phyloP scores from a whole-genome alignment of 2,888 invertebrate species.

The Eristalinus sepulchralis region DNA sequence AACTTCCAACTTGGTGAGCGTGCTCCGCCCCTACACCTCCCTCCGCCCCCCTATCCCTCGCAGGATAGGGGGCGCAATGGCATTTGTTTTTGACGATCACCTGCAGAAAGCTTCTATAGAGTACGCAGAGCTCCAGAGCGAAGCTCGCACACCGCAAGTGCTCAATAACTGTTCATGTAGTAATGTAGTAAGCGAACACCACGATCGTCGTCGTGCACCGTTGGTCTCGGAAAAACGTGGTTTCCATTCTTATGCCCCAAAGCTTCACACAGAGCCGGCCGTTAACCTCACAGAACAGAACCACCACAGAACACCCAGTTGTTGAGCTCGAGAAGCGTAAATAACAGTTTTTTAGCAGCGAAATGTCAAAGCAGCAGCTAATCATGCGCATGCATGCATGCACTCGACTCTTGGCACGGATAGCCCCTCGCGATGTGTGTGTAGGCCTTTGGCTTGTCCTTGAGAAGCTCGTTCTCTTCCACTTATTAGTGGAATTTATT shows the following conservation, averaged over 20 bases:
- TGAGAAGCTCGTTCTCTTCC: conserved; percentile 9
- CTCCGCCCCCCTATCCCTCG: not conserved
- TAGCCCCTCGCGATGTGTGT: not conserved
- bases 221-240: conserved; percentile 14
- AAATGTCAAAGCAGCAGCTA: conserved; percentile 22
- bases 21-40: not conserved
- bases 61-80: not conserved
- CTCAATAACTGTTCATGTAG: conserved; percentile 60
- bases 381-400: conserved; percentile 6
- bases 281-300: conserved; percentile 26
- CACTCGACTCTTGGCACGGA: conserved; percentile 23
- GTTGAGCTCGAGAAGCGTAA: not conserved
- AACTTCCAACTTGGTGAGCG: conserved; percentile 18
- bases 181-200: conserved; percentile 38
- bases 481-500: conserved; percentile 1
- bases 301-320: not conserved
- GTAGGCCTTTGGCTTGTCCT: conserved; percentile 59
- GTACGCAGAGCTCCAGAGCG: no score
- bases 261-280: conserved; percentile 3
- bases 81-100: not conserved
- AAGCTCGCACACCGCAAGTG: not conserved
- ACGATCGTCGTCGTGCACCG: not conserved
- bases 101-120: conserved; percentile 19
- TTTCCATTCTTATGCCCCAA: conserved; percentile 18
- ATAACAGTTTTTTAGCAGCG: not conserved